Base-by-base conservation (phyloP, 2,888 invertebrate species). In the Drosophila lacicola region DNA sequence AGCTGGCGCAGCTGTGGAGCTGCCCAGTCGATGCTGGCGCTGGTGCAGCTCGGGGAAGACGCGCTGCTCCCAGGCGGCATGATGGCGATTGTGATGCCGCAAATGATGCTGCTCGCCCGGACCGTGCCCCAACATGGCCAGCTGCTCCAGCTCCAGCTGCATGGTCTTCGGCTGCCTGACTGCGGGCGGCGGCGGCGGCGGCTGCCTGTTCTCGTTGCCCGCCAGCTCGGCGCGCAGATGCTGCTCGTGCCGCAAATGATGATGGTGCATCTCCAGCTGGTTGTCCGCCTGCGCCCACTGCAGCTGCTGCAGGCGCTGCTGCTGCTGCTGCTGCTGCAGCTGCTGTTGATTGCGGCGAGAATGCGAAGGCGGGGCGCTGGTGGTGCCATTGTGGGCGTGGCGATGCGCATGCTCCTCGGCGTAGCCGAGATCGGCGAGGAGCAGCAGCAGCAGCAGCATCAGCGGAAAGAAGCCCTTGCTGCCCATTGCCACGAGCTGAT, bases 41-140 rank as follows among this genome's bases (percentile, higher is more conserved):
- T 17, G 29, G 8, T 29, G 89, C 70, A 88, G 50, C n/a, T 83
- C 75, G 47, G 90, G 90, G 66, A 89, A 86, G 0, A 90, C 90
- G 17, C 90, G 80, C 73, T 90, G 89, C 82, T 90, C 87, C 90
- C 90, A 90, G 71, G 84, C 83, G 44, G 80, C 79, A 76, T 91
- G 92, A 69, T 91, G 90, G 1, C 90, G 89, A 76, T 91, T 91
- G 64, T 91, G 90, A 72, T 91, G 91, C 25, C 91, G 88, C 78
- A 92, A 79, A 67, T 91, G 91, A 78, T 91, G 91, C 51, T 89
- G 89, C 42, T 83, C 68, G 3, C 80, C 83, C 8, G 61, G 41
- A 10, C 66, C 25, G 50, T 50, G 13, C 29, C 37, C 41, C 17
- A 79, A 14, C 61, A 64, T 39, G 29, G 62, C 58, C 70, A 74